Evolutionary conservation across 2,888 invertebrate genomes (phyloP), one percentile per base, ranked within the genome.

Genomic region (Deilephila porcellus): DNA sequence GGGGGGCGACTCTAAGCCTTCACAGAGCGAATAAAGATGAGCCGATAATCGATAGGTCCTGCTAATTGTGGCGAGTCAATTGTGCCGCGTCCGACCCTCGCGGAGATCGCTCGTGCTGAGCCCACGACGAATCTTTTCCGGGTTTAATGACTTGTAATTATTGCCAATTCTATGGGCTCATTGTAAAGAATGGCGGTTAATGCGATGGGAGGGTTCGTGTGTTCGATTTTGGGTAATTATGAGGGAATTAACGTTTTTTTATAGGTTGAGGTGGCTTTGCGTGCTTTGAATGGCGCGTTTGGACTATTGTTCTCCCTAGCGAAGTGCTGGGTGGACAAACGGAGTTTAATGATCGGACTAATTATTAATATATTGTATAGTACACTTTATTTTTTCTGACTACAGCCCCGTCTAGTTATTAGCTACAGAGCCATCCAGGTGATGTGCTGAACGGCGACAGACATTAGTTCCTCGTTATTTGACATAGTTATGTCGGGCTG

Each of bases 1-100:
- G 6, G 52, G 14, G 25, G 45, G 25, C 52, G 20, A 67, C 25
- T 25, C 45, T 67, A 67, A 71, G 60, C 45, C 71, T 71, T n/a
- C 71, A 34, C 4, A 71, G 71, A 71, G 34, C 77, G 77, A 78
- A 78, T 78, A 78, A 75, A 79, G 79, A 81, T 78, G 79, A 79
- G 77, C 74, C 73, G 76, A 78, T 80, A 81, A 79, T 79, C 79
- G 79, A 81, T 71, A 20, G 37, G 45, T 20, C 25, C 52, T 67
- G 67, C 67, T 67, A 67, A 67, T 67, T 67, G 67, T 52, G 67
- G 52, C 67, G 52, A 67, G 25, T 67, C 37, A 25, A 67, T 67
- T 25, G 37, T 25, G 52, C 5, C 20, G 25, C 52, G 45, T n/a
- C 19, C 37, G 63, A 37, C n/a, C 32, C 34, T 63, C 19, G n/a